Conservation (phyloP, 2,888 invertebrate genomes). For the Cephus rjabovi region DNA sequence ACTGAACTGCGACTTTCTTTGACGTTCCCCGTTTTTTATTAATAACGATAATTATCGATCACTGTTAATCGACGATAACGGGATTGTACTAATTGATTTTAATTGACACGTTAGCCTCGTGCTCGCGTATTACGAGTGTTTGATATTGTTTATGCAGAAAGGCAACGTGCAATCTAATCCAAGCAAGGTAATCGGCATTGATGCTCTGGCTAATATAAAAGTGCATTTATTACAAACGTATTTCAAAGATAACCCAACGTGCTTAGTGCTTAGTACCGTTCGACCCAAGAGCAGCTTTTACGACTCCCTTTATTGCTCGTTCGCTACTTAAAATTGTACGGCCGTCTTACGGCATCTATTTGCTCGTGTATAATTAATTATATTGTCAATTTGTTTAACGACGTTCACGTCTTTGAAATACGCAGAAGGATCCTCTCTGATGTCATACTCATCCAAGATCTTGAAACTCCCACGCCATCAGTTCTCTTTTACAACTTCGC, state of each 20-base stretch:
- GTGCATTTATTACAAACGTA: slow-evolving; percentile 20
- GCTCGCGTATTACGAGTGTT: slow-evolving; percentile 4
- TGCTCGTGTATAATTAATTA: neutral
- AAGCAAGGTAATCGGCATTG: slow-evolving; percentile 34
- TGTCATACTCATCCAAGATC: neutral
- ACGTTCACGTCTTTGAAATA: neutral
- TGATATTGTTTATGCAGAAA: neutral
- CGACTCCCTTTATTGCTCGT: neutral
- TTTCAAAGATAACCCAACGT: slow-evolving; percentile 12
- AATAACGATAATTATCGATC: neutral
- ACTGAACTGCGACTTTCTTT: neutral
- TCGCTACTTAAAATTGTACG: neutral
- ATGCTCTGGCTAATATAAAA: slow-evolving; percentile 21
- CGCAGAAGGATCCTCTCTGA: neutral
- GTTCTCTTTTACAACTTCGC: neutral
- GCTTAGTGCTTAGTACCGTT: neutral
- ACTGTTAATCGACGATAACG: neutral
- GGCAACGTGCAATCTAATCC: neutral
- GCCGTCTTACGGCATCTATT: neutral
- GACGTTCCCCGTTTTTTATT: neutral
- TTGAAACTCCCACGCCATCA: neutral
- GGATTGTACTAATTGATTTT: slow-evolving; percentile 36
- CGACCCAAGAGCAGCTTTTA: neutral
- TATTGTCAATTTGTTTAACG: neutral
- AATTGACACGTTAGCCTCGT: slow-evolving; percentile 46